Evolutionary conservation across 2,888 invertebrate species (phyloP).

Genomic region (Pyrocoelia pectoralis): DNA sequence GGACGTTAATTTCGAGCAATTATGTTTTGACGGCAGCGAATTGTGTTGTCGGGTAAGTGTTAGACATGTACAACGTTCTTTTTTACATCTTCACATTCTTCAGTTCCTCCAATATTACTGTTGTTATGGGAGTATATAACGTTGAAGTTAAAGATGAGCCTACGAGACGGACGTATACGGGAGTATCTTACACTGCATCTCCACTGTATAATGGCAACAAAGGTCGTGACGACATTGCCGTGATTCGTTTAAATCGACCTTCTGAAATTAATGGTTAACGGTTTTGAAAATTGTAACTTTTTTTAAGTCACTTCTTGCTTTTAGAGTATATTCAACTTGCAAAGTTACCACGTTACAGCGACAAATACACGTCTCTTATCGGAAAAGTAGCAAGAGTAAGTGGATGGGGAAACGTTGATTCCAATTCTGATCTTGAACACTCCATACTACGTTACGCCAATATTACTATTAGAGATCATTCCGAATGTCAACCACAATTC

Average conservation of each 20-base stretch:
- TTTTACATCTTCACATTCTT: background rate
- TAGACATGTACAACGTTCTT: too few species aligned
- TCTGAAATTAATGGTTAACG: background rate
- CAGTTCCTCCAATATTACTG: background rate
- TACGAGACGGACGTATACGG: background rate
- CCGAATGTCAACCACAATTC: background rate
- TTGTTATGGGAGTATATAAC: background rate
- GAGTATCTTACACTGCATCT: background rate
- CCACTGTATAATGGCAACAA: background rate
- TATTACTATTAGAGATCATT: background rate
- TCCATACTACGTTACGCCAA: slow-evolving; percentile 5
- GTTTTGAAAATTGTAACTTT: background rate
- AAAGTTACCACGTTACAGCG: background rate
- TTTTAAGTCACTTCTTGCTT: too few species aligned
- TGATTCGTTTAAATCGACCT: background rate
- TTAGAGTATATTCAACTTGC: background rate
- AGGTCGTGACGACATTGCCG: background rate
- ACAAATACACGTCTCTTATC: background rate
- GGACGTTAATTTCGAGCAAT: background rate
- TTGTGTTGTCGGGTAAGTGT: background rate
- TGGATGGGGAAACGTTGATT: background rate
- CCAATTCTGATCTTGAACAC: background rate
- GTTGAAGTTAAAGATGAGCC: slow-evolving; percentile 1
- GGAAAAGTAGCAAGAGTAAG: slow-evolving; percentile 5
- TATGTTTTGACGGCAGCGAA: background rate